Percentiles rank a stretch among this genome's conserved stretches.
These are phyloP conservation scores for Adelognathus sp. DNA, from an alignment of 2,888 invertebrate genomes.

Conservation along the genomic window DNA sequence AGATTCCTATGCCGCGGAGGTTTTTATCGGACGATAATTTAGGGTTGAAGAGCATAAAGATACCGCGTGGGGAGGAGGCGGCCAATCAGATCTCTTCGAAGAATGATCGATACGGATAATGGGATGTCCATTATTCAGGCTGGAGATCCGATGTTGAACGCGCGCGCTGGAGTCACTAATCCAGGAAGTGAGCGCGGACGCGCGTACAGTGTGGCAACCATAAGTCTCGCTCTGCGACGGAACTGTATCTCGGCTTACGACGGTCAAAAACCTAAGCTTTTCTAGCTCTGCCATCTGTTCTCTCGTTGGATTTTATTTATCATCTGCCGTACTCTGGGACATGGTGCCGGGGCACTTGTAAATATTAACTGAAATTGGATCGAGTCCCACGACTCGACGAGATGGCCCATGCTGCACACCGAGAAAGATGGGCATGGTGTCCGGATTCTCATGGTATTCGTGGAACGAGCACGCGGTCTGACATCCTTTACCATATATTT, in stretches of 20 bases:
- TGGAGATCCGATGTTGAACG: slow-evolving; percentile 24
- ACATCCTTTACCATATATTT: too few relatives aligned
- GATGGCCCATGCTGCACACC: too few relatives aligned
- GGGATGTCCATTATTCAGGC: slow-evolving; percentile 45
- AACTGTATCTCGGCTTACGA: slow-evolving; percentile 38
- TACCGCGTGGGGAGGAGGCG: background rate
- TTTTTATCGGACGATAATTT: background rate
- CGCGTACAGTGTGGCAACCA: slow-evolving; percentile 2
- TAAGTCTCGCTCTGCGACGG: background rate
- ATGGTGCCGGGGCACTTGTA: slow-evolving; percentile 38
- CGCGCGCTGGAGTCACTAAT: slow-evolving; percentile 43
- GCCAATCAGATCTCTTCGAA: slow-evolving; percentile 28
- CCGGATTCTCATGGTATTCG: too few relatives aligned
- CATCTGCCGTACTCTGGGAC: slow-evolving; percentile 1
- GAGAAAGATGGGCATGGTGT: too few relatives aligned
- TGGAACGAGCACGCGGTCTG: too few relatives aligned
- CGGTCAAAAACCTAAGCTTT: slow-evolving; percentile 45
- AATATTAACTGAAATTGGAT: slow-evolving; percentile 44
- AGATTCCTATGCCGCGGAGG: too few relatives aligned
- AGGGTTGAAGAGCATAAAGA: background rate
- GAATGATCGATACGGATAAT: slow-evolving; percentile 43
- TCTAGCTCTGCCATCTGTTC: slow-evolving; percentile 39
- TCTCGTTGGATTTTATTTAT: slow-evolving; percentile 50
- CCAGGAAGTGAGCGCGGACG: slow-evolving; percentile 54
- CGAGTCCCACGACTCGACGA: slow-evolving; percentile 17